Conservation (phyloP, 2,113 vertebrate genomes). For the Oreochromis spilurus region DNA sequence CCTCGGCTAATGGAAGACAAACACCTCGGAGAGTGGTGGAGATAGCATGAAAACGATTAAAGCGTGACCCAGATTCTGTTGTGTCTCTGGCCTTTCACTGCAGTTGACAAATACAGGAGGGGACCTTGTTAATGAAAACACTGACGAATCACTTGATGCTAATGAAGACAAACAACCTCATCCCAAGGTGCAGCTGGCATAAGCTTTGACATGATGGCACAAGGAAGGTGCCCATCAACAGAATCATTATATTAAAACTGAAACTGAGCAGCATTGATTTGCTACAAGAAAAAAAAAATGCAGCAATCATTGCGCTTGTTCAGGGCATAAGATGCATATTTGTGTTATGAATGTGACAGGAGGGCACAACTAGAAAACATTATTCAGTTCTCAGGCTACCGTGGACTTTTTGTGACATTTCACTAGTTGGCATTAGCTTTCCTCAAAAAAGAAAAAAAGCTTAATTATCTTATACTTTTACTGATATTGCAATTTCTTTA, state of each 20-base stretch:
- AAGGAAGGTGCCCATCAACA: constrained; percentile 7
- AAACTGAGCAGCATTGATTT: not conserved
- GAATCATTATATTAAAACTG: not conserved
- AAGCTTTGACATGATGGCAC: constrained; percentile 18
- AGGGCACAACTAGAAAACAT: not conserved
- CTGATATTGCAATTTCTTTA: constrained; percentile 9
- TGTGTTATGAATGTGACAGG: not conserved
- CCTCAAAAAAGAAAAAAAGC: not conserved
- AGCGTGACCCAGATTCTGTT: constrained; percentile 70
- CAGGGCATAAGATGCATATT: not conserved
- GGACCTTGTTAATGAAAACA: constrained; percentile 57
- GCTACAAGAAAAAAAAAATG: not conserved
- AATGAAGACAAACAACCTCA: constrained; percentile 64
- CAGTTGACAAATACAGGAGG: constrained; percentile 60
- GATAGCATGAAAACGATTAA: constrained; percentile 71
- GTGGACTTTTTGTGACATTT: constrained; percentile 33
- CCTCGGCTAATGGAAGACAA: constrained; percentile 60
- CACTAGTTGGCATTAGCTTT: constrained; percentile 11
- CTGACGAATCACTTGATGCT: constrained; percentile 53
- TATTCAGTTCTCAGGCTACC: not conserved
- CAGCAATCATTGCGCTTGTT: not conserved
- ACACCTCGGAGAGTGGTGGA: constrained; percentile 52
- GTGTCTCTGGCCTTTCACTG: constrained; percentile 65
- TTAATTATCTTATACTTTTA: constrained; percentile 3
- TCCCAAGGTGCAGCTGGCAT: constrained; percentile 53